These are phyloP conservation scores for Shinisaurus crocodilurus DNA, from an alignment of 2,113 vertebrate genomes.

Conservation along the genomic window DNA sequence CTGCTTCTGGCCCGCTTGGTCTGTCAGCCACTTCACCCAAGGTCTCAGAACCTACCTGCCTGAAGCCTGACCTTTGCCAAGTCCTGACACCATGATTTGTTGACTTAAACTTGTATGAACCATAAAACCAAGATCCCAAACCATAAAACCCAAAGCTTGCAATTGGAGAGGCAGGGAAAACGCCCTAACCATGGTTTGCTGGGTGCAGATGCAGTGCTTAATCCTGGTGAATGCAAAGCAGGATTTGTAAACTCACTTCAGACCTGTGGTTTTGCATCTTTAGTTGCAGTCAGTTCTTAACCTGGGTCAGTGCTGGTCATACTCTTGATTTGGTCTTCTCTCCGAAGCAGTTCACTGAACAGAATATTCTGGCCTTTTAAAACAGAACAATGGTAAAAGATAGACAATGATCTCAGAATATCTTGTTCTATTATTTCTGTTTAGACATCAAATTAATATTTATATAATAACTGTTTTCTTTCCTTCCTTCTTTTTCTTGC, in stretches of 20 bases:
- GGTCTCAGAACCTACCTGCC: background rate
- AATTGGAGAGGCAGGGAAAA: background rate
- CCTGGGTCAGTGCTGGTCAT: background rate
- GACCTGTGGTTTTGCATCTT: background rate
- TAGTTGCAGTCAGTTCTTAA: background rate
- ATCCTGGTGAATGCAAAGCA: background rate
- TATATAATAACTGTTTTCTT: slow-evolving; percentile 75
- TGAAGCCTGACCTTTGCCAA: background rate
- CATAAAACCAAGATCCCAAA: background rate
- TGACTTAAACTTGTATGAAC: background rate
- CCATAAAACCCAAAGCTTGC: background rate
- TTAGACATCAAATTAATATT: slow-evolving; percentile 50
- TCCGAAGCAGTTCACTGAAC: slow-evolving; percentile 37
- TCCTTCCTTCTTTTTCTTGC: slow-evolving; percentile 77
- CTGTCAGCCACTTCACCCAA: background rate
- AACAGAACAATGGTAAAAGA: slow-evolving; percentile 31
- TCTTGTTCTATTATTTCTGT: slow-evolving; percentile 35
- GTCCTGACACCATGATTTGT: background rate
- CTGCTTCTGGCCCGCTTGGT: background rate
- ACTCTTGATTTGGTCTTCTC: slow-evolving; percentile 7
- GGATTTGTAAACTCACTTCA: too few species aligned
- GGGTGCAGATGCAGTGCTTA: background rate
- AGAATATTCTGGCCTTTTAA: slow-evolving; percentile 48
- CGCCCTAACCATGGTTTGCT: background rate
- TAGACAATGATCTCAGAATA: slow-evolving; percentile 41